Conservation (phyloP, 2,888 invertebrate genomes). For the Caenorhabditis japonica region DNA sequence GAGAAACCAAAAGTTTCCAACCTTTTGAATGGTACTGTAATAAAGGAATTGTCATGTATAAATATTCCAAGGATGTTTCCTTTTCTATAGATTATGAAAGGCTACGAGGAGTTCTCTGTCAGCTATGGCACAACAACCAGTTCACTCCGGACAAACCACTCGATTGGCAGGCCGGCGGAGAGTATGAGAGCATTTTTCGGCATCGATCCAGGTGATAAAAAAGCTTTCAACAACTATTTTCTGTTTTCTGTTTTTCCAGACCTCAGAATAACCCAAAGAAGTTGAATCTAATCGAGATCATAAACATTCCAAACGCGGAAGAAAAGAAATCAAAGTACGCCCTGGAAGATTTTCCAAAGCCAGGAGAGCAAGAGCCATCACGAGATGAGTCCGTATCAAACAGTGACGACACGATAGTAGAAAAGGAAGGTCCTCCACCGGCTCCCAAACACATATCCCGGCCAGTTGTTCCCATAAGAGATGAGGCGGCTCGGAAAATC, state of each 20-base stretch:
- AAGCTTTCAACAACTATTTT: too few species aligned
- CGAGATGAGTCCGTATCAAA: conserved; percentile 37
- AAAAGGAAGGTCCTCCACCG: conserved; percentile 34
- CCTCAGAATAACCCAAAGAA: background rate
- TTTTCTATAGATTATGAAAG: conserved; percentile 47
- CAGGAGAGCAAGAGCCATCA: conserved; percentile 14
- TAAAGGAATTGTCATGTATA: too few species aligned
- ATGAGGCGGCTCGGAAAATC: too few species aligned
- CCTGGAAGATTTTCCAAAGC: conserved; percentile 22
- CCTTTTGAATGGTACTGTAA: too few species aligned
- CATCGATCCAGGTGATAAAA: background rate
- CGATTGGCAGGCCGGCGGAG: conserved; percentile 44
- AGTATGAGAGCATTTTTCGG: conserved; percentile 20
- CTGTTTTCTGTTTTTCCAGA: too few species aligned
- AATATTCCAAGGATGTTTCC: too few species aligned
- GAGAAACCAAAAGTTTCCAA: too few species aligned
- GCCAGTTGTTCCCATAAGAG: too few species aligned
- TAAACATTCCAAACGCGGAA: conserved; percentile 41
- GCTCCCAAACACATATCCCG: conserved; percentile 4
- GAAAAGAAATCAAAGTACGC: too few species aligned
- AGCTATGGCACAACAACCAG: conserved; percentile 23
- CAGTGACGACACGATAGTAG: conserved; percentile 46
- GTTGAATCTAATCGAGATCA: conserved; percentile 22
- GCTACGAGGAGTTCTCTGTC: conserved; percentile 34
- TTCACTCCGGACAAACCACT: conserved; percentile 35